Conservation (phyloP, 2,113 vertebrate genomes). For the Callipepla squamata region DNA sequence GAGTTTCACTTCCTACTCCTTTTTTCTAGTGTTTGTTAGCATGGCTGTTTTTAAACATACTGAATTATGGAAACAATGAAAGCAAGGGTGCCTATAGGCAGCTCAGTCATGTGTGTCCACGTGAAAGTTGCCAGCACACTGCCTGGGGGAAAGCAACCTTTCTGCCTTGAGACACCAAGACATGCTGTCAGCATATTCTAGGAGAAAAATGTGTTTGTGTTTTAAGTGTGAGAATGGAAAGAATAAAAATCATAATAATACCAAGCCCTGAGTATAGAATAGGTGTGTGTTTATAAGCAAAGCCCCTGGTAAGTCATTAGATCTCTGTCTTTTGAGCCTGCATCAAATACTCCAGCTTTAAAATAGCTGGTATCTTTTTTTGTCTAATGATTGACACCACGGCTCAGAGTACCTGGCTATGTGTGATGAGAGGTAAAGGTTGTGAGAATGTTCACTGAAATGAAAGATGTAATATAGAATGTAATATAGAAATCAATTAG, state of each 20-base stretch:
- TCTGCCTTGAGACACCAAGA: slow-evolving; percentile 52
- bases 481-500: not conserved
- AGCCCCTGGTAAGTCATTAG: slow-evolving; percentile 1
- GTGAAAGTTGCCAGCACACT: slow-evolving; percentile 22
- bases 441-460: slow-evolving; percentile 27
- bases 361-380: slow-evolving; percentile 29
- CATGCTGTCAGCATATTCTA: slow-evolving; percentile 37
- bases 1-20: not conserved
- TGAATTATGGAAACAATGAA: slow-evolving; percentile 31
- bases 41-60: slow-evolving; percentile 7
- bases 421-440: not conserved
- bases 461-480: not conserved
- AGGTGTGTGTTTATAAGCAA: not conserved
- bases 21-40: slow-evolving; percentile 23
- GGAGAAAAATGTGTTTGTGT: slow-evolving; percentile 43
- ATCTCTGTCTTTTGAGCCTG: not conserved
- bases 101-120: slow-evolving; percentile 37
- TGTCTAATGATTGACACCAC: slow-evolving; percentile 30
- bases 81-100: slow-evolving; percentile 24
- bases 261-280: not conserved
- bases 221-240: slow-evolving; percentile 56
- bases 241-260: not conserved
- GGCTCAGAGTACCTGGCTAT: not conserved
- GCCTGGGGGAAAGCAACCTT: slow-evolving; percentile 50
- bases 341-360: slow-evolving; percentile 13